Percentiles rank a stretch among this genome's conserved stretches.
Conservation (phyloP, 2,888 invertebrate genomes). For the Agrilus biguttatus region DNA sequence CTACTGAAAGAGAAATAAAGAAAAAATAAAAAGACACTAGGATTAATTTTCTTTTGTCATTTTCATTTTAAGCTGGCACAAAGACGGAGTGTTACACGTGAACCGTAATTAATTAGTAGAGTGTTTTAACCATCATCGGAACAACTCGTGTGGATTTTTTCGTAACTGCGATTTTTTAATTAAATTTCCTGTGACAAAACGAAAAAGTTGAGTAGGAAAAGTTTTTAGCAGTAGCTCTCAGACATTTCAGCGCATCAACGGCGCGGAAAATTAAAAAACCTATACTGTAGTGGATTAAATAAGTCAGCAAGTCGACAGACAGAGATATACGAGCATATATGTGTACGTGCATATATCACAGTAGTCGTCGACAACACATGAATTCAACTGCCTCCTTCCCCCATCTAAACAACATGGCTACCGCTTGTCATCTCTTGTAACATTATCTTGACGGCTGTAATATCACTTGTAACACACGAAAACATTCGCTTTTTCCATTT, state of each 20-base stretch:
- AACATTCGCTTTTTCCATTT: too few species aligned
- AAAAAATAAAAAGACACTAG: too few species aligned
- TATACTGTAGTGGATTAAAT: conserved; percentile 26
- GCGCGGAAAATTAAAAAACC: conserved; percentile 26
- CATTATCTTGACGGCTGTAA: conserved; percentile 16
- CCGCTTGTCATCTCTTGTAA: conserved; percentile 11
- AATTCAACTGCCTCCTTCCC: conserved; percentile 11
- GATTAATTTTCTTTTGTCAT: too few species aligned
- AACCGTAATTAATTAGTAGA: neutral
- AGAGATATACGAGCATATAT: conserved; percentile 6
- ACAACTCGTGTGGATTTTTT: neutral
- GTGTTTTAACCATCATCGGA: neutral
- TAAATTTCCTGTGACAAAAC: neutral
- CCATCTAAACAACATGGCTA: conserved; percentile 9
- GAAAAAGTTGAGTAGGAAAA: neutral
- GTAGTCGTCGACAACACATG: conserved; percentile 6
- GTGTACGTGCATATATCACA: conserved; percentile 3
- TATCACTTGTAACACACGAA: conserved; percentile 12
- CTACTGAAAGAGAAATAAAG: too few species aligned
- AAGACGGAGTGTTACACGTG: neutral
- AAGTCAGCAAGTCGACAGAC: conserved; percentile 15
- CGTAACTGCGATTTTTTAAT: neutral
- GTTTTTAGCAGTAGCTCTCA: conserved; percentile 7
- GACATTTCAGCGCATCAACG: conserved; percentile 12
- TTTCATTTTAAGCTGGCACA: too few species aligned